phyloP scores from a whole-genome alignment of 2,113 vertebrate species.

The Oxyruncus cristatus region DNA sequence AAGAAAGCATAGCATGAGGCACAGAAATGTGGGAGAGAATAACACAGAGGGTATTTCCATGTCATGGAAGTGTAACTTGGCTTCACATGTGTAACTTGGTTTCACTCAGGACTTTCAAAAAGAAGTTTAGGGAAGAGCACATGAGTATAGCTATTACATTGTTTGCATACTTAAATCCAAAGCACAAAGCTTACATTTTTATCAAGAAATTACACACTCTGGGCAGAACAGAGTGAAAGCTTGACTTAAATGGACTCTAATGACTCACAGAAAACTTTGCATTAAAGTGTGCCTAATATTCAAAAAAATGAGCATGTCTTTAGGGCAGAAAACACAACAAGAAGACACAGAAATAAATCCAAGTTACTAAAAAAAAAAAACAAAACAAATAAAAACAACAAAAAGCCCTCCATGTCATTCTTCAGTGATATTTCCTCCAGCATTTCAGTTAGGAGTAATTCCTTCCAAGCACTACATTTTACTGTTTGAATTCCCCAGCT shows the following conservation, averaged over 20 bases:
- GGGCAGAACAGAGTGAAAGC: not conserved
- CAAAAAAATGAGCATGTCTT: not conserved
- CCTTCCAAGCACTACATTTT: not conserved
- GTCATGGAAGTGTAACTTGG: not conserved
- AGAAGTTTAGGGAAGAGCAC: not conserved
- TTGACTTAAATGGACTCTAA: not conserved
- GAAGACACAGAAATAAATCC: not conserved
- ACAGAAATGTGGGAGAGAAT: not conserved
- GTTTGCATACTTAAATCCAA: not conserved
- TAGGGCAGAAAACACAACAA: not conserved
- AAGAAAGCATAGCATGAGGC: not conserved
- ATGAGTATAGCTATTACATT: not conserved
- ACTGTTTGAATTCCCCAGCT: not conserved
- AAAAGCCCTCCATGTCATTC: not conserved
- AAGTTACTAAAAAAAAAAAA: not conserved
- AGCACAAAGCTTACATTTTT: not conserved
- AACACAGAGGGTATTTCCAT: not conserved
- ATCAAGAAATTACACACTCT: not conserved
- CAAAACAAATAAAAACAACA: not conserved
- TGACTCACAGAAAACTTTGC: not conserved
- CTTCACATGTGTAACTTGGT: not conserved
- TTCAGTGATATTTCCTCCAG: not conserved
- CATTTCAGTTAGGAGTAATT: not conserved
- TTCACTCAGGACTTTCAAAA: not conserved
- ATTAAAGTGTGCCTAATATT: not conserved